Evolutionary conservation across 2,888 invertebrate genomes (phyloP).

Genomic region (Megaustenia siamemsis): DNA sequence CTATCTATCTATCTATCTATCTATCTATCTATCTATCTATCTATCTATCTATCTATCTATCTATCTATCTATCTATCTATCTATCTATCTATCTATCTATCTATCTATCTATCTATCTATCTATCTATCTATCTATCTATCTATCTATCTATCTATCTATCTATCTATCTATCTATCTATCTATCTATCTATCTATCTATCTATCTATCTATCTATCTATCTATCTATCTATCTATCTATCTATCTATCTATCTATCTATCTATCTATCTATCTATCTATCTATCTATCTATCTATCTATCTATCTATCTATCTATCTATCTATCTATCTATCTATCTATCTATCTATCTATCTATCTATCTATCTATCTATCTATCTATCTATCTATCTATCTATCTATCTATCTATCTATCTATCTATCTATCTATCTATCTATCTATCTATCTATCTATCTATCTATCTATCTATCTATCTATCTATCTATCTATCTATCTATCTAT

Average conservation of each 20-base stretch:
- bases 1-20: neutral
- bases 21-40: slow-evolving; percentile 32
- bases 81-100: neutral
- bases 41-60: slow-evolving; percentile 6
- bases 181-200: slow-evolving; percentile 3
- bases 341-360: neutral
- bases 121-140: neutral
- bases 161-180: slow-evolving; percentile 24
- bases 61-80: neutral
- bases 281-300: neutral
- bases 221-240: neutral
- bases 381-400: too few relatives aligned
- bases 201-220: neutral
- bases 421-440: too few relatives aligned
- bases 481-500: too few relatives aligned
- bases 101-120: neutral
- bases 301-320: slow-evolving; percentile 27
- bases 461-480: too few relatives aligned
- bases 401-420: too few relatives aligned
- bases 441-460: too few relatives aligned
- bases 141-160: neutral
- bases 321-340: slow-evolving; percentile 33
- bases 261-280: neutral
- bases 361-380: neutral
- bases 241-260: neutral